Evolutionary conservation across 1,140 invertebrate species (phyloP).

Genomic region (Meloidogyne chitwoodi): DNA sequence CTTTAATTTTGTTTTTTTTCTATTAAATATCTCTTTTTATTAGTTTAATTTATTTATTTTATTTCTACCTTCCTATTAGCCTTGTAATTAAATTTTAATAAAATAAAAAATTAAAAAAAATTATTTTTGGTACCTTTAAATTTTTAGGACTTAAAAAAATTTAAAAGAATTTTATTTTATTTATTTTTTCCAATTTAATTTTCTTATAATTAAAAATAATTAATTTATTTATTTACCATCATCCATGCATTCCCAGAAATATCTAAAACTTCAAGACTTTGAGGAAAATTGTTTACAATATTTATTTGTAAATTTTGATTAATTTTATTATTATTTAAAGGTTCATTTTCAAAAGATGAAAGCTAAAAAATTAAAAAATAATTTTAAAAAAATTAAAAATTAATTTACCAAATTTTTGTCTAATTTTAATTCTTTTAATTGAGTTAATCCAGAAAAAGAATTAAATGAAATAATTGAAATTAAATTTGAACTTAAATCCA

Average conservation of each 20-base stretch:
- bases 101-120: no score
- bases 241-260: conserved; percentile 15
- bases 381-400: background rate
- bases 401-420: conserved; percentile 9
- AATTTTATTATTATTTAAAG: background rate
- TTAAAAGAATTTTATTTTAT: no score
- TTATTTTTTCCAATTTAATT: background rate
- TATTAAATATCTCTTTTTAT: no score
- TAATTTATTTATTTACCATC: background rate
- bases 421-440: background rate
- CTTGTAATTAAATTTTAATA: no score
- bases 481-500: conserved; percentile 2
- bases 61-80: no score
- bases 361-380: background rate
- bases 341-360: background rate
- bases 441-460: background rate
- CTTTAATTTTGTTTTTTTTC: no score
- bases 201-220: background rate
- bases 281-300: background rate
- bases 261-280: background rate
- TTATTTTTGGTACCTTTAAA: no score
- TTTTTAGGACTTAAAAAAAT: no score
- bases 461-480: background rate
- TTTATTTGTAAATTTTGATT: background rate
- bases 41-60: no score